Evolutionary conservation across 2,888 invertebrate species (phyloP).

Genomic region (Omphaloscelis lunosa): DNA sequence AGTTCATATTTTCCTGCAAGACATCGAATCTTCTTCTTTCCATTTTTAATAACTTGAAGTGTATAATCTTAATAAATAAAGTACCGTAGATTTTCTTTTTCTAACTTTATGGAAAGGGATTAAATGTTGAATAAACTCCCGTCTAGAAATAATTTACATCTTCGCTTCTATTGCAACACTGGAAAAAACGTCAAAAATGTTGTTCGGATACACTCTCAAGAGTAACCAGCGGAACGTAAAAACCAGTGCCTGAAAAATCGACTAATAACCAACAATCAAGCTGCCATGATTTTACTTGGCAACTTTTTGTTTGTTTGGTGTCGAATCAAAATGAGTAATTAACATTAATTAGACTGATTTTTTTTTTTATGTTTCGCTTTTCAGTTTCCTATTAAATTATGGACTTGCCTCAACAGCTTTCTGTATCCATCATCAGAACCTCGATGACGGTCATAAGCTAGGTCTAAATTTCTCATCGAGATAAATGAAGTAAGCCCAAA

Average conservation of each 20-base stretch:
- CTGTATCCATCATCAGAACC: neutral
- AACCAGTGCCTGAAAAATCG: slow-evolving; percentile 3
- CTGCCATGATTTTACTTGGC: neutral
- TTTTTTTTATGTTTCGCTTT: neutral
- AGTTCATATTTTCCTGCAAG: slow-evolving; percentile 1
- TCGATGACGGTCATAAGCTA: neutral
- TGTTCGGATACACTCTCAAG: slow-evolving; percentile 23
- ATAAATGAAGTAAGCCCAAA: no score
- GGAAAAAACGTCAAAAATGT: slow-evolving; percentile 15
- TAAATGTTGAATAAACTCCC: neutral
- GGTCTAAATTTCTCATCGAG: no score
- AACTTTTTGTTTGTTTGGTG: neutral
- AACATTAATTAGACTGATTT: no score
- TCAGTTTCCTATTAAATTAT: neutral
- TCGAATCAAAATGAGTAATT: no score
- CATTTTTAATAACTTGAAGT: slow-evolving; percentile 4
- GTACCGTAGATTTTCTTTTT: neutral
- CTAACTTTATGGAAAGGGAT: neutral
- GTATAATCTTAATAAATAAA: neutral
- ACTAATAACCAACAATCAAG: neutral
- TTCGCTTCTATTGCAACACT: slow-evolving; percentile 37
- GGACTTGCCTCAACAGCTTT: neutral
- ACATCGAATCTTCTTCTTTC: neutral
- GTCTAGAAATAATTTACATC: neutral
- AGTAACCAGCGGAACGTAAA: no score